Evolutionary conservation across 2,113 vertebrate genomes (phyloP), one percentile per base, ranked within the genome.

Genomic region (Eidolon helvum): DNA sequence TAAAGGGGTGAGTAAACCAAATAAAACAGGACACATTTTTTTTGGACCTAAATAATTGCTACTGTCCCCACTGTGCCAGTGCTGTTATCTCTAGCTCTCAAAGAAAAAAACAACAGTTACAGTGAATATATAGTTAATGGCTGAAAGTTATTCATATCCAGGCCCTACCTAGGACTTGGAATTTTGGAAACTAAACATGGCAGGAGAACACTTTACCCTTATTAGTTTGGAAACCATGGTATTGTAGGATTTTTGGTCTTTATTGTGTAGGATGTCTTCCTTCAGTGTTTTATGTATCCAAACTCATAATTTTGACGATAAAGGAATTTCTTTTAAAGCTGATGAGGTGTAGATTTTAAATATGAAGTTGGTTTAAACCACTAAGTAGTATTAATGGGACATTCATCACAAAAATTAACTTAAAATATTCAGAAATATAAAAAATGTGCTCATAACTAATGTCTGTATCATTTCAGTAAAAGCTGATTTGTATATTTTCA

Each of bases 221-320:
- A 38, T 4, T 80, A 24, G 24, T 85, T 74, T 92, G 35, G 79
- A 72, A 91, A 72, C 12, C 59, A 5, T 63, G 14, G 21, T 65
- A 57, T 38, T 95, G 88, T 45, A 40, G 24, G 28, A 66, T 87
- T 93, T 83, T 48, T 91, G n/a, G 48, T 79, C 38, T 61, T 77
- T 45, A 35, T 95, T 53, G 61, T 28, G 78, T 85, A 89, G 71
- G 69, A n/a, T 92, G 48, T 94, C 35, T 57, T 88, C 48, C 28
- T 88, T 87, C 45, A 93, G 22, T 74, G 75, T 69, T 82, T 95
- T 95, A 69, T 63, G 1, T 86, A 80, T 92, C 33, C 40, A 92
- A 14, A 84, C 10, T 30, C 55, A 72, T 50, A 50, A 69, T 72
- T 95, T 93, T 53, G 43, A 10, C 79, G 57, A 88, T 53, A 91